phyloP scores from a whole-genome alignment of 2,797 vertebrate genomes.

The Premnoplex brunnescens region DNA sequence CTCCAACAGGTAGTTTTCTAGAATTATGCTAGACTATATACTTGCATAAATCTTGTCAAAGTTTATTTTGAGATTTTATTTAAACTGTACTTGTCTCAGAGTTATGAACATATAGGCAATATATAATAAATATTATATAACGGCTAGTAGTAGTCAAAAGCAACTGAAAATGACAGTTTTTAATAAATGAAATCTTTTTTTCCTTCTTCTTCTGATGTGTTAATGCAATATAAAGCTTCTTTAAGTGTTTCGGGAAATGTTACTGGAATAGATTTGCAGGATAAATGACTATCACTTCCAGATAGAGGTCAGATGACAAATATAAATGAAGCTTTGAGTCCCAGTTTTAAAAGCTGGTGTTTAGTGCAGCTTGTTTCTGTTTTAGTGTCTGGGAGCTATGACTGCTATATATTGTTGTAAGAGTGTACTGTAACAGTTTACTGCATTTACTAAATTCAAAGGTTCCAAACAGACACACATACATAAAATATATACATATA shows the following conservation, averaged over 20 bases:
- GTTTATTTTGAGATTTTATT: background rate
- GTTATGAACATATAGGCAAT: background rate
- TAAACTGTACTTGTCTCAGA: background rate
- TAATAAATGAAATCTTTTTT: background rate
- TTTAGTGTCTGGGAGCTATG: background rate
- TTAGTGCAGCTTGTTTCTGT: background rate
- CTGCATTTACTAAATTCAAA: background rate
- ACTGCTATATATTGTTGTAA: background rate
- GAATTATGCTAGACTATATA: background rate
- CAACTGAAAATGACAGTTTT: background rate
- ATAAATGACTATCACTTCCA: background rate
- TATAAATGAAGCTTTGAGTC: background rate
- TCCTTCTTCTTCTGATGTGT: background rate
- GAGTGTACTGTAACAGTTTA: background rate
- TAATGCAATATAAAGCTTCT: background rate
- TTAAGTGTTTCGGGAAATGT: conserved; percentile 4
- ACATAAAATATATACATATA: background rate
- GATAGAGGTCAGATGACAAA: background rate
- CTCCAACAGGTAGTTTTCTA: background rate
- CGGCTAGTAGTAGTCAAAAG: background rate
- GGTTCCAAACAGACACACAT: background rate
- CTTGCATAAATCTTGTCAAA: background rate
- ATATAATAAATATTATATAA: background rate
- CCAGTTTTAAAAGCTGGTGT: background rate
- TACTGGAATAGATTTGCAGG: background rate